Evolutionary conservation across 2,113 vertebrate genomes (phyloP).

Genomic region (Rhinogobius similis): DNA sequence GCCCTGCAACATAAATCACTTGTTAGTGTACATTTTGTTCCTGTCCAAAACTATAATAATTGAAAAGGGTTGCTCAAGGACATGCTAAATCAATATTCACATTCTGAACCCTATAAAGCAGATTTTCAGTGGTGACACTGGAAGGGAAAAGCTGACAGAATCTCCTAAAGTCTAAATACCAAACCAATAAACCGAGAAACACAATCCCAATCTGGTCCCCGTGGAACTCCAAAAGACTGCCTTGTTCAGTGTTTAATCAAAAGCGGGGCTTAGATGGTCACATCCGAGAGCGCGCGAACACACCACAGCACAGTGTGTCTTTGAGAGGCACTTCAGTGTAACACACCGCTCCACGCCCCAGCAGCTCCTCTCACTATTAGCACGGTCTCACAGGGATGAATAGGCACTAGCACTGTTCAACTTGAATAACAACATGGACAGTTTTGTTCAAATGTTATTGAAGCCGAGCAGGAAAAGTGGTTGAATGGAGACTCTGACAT

Average conservation of each 20-base stretch:
- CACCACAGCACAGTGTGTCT: slow-evolving; percentile 7
- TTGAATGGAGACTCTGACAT: slow-evolving; percentile 32
- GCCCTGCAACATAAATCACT: neutral
- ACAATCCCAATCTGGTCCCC: slow-evolving; percentile 52
- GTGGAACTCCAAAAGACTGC: slow-evolving; percentile 56
- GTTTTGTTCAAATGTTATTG: slow-evolving; percentile 33
- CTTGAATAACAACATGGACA: slow-evolving; percentile 63
- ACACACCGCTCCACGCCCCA: slow-evolving; percentile 48
- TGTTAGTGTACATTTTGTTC: neutral
- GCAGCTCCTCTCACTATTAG: slow-evolving; percentile 65
- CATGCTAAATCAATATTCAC: neutral
- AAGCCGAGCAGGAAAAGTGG: slow-evolving; percentile 18
- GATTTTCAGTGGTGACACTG: neutral
- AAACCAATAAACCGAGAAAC: slow-evolving; percentile 73
- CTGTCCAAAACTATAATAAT: neutral
- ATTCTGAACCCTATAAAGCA: neutral
- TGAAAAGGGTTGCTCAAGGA: neutral
- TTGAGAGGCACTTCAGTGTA: slow-evolving; percentile 61
- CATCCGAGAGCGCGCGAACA: slow-evolving; percentile 36
- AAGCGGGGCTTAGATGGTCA: slow-evolving; percentile 66
- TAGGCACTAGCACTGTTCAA: slow-evolving; percentile 62
- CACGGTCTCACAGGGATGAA: slow-evolving; percentile 64
- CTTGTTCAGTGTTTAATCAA: slow-evolving; percentile 67
- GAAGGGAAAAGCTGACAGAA: slow-evolving; percentile 27
- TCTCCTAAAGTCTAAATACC: slow-evolving; percentile 65